Evolutionary conservation across 2,888 invertebrate species (phyloP), one percentile per base, ranked within the genome.

Genomic region (Cepaea hortensis): DNA sequence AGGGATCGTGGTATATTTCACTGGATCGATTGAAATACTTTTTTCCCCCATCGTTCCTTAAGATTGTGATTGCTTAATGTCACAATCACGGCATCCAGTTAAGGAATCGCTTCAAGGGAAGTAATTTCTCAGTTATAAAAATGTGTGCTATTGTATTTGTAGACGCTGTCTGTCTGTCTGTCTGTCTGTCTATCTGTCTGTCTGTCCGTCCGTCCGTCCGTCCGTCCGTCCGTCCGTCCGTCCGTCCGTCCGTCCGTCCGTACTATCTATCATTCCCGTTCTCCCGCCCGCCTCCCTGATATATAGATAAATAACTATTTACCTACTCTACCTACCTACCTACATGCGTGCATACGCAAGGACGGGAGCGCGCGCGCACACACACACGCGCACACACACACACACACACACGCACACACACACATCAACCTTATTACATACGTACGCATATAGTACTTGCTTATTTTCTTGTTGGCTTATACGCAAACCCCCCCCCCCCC

Each of bases 261-360:
- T 48, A 35, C 46, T 82, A 9, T 68, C 82, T 68, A n/a, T 82
- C 82, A 68, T 46, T 82, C 18, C 82, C 35, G 23, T 82, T 48
- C 68, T 23, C 46, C 48, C 68, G 68, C 46, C 70, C n/a, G 35
- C 61, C 35, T 7, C 68, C 15, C 20, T 9, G 68, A 46, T 70
- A 35, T 70, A n/a, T 35, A 65, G 9, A 13, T 46, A 23, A 11
- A 46, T 15, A 46, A 3, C 11, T 46, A 15, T 48, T n/a, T 82
- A 15, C 68, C 46, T 70, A 18, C 35, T 82, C 3, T 82, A 15
- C 68, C 3, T 82, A 5, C 35, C 68, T 68, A 11, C 50, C 13
- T 48, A 0, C 55, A 48, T 18, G 7, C 61, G 6, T 23, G 11
- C 76, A n/a, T 23, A 48, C 76, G 6, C 76, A 48, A 13, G 11